These are phyloP conservation scores for Molossus molossus DNA, from an alignment of 2,797 vertebrate genomes.

Conservation along the genomic window DNA sequence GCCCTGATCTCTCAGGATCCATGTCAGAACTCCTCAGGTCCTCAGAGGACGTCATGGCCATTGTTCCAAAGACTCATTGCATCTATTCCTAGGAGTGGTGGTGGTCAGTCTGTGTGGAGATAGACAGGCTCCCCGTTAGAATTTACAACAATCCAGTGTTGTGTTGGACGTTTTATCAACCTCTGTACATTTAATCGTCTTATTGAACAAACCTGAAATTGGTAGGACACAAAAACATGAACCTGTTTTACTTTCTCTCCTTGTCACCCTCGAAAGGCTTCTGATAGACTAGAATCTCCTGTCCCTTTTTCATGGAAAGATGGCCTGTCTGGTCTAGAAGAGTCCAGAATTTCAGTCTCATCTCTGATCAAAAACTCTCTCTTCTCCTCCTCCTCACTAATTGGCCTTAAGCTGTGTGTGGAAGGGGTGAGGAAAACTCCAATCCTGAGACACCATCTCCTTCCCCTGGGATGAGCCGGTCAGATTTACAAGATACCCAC, in stretches of 20 bases:
- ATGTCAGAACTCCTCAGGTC: background rate
- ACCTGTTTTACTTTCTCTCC: slow-evolving; percentile 11
- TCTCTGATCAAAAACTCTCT: background rate
- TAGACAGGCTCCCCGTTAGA: background rate
- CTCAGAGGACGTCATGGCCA: background rate
- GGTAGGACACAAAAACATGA: background rate
- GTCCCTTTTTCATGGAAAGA: background rate
- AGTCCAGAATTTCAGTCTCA: background rate
- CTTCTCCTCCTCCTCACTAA: background rate
- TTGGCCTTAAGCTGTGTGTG: background rate
- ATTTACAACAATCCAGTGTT: background rate
- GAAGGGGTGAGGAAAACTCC: background rate
- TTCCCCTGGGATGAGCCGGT: background rate
- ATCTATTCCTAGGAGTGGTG: background rate
- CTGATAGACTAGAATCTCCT: background rate
- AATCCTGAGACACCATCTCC: background rate
- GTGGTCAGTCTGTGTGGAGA: background rate
- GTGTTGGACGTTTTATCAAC: background rate
- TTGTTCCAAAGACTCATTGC: background rate
- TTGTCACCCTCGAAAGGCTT: background rate
- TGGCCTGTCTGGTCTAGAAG: background rate
- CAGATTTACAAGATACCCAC: background rate
- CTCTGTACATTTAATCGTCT: background rate
- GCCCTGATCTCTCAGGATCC: background rate
- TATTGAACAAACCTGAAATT: background rate